A percentile compares a stretch with the other conserved stretches of the same genome.
Conservation (phyloP, 2,113 vertebrate genomes). For the Nannospalax galili region DNA sequence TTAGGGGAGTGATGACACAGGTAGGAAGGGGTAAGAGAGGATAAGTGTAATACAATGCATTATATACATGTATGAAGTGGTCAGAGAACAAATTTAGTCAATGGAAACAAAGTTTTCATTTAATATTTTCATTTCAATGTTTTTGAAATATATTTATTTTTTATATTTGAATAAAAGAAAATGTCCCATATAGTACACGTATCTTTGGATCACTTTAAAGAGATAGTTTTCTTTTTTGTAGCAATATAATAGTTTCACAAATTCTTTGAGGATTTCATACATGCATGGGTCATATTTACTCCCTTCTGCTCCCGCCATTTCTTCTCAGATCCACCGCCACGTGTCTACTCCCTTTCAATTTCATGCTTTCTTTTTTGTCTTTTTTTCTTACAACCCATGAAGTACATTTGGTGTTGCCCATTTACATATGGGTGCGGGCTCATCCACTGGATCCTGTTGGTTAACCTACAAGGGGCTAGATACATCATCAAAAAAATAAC, state of each 20-base stretch:
- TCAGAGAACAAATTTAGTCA: background rate
- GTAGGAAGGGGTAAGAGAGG: too few species aligned
- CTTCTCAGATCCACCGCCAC: background rate
- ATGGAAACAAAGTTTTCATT: background rate
- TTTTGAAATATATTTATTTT: background rate
- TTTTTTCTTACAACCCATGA: background rate
- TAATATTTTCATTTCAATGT: background rate
- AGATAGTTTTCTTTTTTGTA: background rate
- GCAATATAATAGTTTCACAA: too few species aligned
- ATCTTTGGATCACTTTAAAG: background rate
- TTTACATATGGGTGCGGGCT: background rate
- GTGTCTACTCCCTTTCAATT: background rate
- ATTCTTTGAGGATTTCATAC: background rate
- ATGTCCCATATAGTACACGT: background rate
- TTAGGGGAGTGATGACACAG: background rate
- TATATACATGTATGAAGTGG: background rate
- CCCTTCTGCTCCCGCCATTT: background rate
- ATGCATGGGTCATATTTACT: background rate
- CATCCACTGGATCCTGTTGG: background rate
- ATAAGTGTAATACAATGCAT: background rate
- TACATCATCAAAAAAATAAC: background rate
- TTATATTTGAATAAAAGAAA: background rate
- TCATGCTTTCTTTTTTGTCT: background rate
- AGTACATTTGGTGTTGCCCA: background rate
- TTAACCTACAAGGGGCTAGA: background rate